Evolutionary conservation across 2,797 vertebrate species (phyloP), one percentile per base, ranked within the genome.

Genomic region (Ambastaia sidthimunki): DNA sequence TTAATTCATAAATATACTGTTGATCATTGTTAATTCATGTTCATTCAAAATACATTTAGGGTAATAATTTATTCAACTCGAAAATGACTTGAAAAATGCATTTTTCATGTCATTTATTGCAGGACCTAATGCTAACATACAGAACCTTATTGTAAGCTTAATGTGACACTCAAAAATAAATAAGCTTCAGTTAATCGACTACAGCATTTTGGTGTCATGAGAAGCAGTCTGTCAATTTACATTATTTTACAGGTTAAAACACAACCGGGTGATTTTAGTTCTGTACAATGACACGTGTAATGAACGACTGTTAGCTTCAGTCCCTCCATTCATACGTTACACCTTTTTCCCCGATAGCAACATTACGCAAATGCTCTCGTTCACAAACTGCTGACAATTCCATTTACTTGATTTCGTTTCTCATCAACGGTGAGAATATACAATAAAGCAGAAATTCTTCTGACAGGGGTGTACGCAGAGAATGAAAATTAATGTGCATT

Each of bases 401-500:
- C 60, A 65, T 48, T 73, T 66, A 50, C 41, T 69, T 21, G 25
- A 50, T 48, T 28, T 28, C 16, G 3, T 65, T 71, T 79, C 50
- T 76, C 67, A 75, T 70, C 55, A 65, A 21, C 5, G 55, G 15
- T 23, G 28, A 77, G 37, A 19, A 70, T 21, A 63, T 54, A 65
- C 57, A 54, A 62, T 52, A 50, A 63, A 63, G 25, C 37, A 28
- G 21, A 63, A 71, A 0, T 3, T 15, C 50, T 9, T 52, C 57
- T 19, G 65, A 37, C 60, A 75, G 68, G 65, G 48, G 23, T 71
- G 44, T 21, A 23, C 37, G 47, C 65, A 59, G 25, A 63, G 37
- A 76, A 75, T 66, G 72, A 80, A 83, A 83, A 80, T 74, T 34
- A 74, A 78, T 74, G 37, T 74, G 71, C 69, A 82, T 82, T 78